Base-by-base conservation (phyloP, 2,797 vertebrate genomes). In the Trematomus bernacchii region DNA sequence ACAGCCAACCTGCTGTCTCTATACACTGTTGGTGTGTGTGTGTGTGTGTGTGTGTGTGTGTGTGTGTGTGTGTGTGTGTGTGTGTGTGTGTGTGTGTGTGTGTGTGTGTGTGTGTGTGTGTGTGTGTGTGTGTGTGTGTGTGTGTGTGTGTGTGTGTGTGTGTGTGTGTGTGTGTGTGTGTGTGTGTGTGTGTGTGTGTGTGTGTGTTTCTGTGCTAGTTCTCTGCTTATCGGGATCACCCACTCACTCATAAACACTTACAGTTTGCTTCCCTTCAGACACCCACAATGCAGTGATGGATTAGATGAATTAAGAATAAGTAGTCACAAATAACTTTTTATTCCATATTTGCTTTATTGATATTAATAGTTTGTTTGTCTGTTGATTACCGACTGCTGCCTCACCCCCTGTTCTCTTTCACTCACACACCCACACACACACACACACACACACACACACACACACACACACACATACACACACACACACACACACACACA, bases 311-410 rank as follows among this genome's bases (percentile, higher is more conserved):
- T 11, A 43, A 61, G 19, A 63, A 44, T 60, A 78, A 33, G 16
- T 52, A 66, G 10, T 72, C 70, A 80, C 3, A 6, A 76, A 73
- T 59, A 11, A 71, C 19, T 81, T 76, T 65, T 60, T 69, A 27
- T 71, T 85, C 65, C 57, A 70, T 79, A 75, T 83, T 37, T 37
- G 1, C 8, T 82, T 77, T 1, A 72, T 55, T 80, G 44, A 65
- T 80, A 70, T 84, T 73, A 72, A 82, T 83, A 73, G 59, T 66
- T 80, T 76, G 47, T 53, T 57, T 55, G 63, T 87, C 83, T 84
- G 82, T 30, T 67, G 57, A 85, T 83, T 71, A 85, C 79, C 88
- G 73, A 81, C 57, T 75, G 65, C 73, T 79, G 53, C 64, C 53
- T 46, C 58, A 47, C 27, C 21, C 21, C 21, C 21, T 21, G 21